Evolutionary conservation across 92 coral and sea anemone genomes (phyloP).

Genomic region (Porites cylindrica): DNA sequence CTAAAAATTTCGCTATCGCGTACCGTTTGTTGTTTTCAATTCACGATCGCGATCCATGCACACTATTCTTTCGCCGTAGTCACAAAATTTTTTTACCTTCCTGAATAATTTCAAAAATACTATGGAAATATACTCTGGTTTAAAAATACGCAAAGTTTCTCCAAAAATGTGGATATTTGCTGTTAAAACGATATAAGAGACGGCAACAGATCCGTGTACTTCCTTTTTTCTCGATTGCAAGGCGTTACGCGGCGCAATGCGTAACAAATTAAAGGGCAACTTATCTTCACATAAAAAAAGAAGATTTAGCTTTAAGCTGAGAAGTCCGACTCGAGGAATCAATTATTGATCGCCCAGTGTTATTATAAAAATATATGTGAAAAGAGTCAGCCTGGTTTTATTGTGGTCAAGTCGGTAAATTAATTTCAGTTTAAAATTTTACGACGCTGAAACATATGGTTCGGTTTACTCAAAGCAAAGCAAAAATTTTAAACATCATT

Average conservation of each 20-base stretch:
- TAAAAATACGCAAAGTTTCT: constrained; percentile 15
- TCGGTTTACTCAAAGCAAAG: not conserved
- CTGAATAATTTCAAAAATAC: constrained; percentile 8
- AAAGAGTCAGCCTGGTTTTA: constrained; percentile 57
- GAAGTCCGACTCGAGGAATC: constrained; percentile 49
- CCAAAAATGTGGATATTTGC: not conserved
- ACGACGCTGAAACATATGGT: not conserved
- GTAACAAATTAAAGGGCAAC: not conserved
- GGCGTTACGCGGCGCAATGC: not conserved
- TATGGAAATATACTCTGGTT: constrained; percentile 16
- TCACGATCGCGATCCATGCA: not conserved
- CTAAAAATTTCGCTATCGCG: not conserved
- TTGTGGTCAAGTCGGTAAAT: constrained; percentile 18
- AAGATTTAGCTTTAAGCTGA: constrained; percentile 36
- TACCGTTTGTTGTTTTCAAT: not conserved
- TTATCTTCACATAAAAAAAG: not conserved
- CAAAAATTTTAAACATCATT: not conserved
- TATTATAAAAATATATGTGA: constrained; percentile 63
- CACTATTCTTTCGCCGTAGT: constrained; percentile 23
- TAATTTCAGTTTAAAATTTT: constrained; percentile 2
- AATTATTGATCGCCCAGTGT: constrained; percentile 64
- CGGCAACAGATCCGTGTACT: not conserved
- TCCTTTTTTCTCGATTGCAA: not conserved
- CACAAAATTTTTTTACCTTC: constrained; percentile 19
- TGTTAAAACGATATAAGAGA: not conserved